Evolutionary conservation across 23 tunicate species (phyloP).

Genomic region (Phallusia fumigata): DNA sequence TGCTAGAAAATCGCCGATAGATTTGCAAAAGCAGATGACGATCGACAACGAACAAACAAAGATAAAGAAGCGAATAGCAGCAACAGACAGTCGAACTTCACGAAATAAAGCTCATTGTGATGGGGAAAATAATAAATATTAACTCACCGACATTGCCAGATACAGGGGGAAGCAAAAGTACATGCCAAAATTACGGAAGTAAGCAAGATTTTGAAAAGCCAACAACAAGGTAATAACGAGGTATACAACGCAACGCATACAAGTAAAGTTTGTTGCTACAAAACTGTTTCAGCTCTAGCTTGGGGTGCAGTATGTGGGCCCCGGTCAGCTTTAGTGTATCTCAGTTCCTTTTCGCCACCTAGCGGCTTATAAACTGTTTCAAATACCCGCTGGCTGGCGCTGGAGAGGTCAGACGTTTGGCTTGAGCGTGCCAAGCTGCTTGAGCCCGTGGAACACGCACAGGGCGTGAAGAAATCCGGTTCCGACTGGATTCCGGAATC

Average conservation of each 20-base stretch:
- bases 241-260: background rate
- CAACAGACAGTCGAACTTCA: background rate
- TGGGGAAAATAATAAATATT: background rate
- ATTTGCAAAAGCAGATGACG: no score
- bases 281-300: background rate
- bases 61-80: background rate
- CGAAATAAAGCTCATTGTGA: background rate
- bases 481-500: constrained; percentile 96
- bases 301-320: background rate
- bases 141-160: background rate
- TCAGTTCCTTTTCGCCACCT: no score
- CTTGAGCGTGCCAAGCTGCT: constrained; percentile 2
- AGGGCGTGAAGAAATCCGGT: constrained; percentile 51
- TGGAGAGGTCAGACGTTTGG: constrained; percentile 3
- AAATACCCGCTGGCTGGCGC: background rate
- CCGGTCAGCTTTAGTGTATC: no score
- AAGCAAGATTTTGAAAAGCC: background rate
- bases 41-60: no score
- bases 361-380: background rate
- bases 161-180: background rate
- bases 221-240: background rate
- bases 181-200: background rate
- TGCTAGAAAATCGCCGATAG: no score
- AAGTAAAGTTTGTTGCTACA: background rate
- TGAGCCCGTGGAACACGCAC: constrained; percentile 34